Evolutionary conservation across 2,888 invertebrate species (phyloP), one percentile per base, ranked within the genome.

Genomic region (Mesorhabditis sp.): DNA sequence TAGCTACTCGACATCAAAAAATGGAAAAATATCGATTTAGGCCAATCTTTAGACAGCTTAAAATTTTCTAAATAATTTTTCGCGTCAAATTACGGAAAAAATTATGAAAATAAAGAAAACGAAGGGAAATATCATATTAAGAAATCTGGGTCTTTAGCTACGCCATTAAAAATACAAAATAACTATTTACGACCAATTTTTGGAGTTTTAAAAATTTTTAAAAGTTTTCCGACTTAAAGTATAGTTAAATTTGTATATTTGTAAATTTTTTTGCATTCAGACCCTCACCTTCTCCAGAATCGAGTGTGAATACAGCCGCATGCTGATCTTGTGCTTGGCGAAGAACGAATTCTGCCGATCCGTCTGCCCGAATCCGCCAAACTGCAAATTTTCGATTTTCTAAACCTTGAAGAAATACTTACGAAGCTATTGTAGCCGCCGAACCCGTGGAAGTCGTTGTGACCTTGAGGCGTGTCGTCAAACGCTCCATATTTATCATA

Each of bases 401-500:
- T n/a, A 4, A 63, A 43, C 45, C 5, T 3, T 44, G 15, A 4
- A 4, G 4, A n/a, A 62, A 65, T 64, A 74, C 78, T 76, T 69
- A 82, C 83, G 65, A 80, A 83, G 6, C 76, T 71, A 63, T 81
- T 75, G 64, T 77, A 77, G 64, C 73, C 69, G 63, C 72, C 72
- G 44, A 68, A 68, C 28, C 71, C 69, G 43, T 70, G 67, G 41
- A 66, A 62, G n/a, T 69, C 58, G 28, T 28, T 28, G 6, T 61
- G 45, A n/a, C 67, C 70, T 28, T 70, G 73, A 28, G 72, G 74
- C 10, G 73, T 68, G 65, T 83, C 82, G 45, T 82, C 83, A 28
- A 84, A 74, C n/a, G 79, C 78, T 42, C 83, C 84, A 66, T 78
- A 84, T 65, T 73, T 74, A 67, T 84, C 83, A 67, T 78, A 83